Conservation (phyloP, 2,888 invertebrate genomes). For the Vannuccia rotundouncinata region DNA sequence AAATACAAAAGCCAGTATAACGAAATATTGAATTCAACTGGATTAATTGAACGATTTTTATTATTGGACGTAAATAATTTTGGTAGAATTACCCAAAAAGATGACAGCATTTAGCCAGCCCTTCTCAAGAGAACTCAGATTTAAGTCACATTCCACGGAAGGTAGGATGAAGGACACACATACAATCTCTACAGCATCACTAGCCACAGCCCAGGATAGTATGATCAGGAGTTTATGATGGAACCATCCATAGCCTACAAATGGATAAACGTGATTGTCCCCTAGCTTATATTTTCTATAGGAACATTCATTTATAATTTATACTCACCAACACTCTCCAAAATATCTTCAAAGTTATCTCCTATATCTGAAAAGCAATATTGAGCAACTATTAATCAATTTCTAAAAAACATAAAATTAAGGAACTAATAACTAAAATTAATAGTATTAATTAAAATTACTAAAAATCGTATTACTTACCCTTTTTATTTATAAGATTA, state of each 20-base stretch:
- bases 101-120: conserved; percentile 72
- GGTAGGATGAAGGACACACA: conserved; percentile 81
- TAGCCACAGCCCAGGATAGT: conserved; percentile 82
- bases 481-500: too few relatives aligned
- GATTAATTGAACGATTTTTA: too few relatives aligned
- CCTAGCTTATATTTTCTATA: too few relatives aligned
- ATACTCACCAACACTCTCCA: not conserved
- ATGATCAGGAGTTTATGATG: conserved; percentile 79
- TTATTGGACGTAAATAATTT: not conserved
- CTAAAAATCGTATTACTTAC: too few relatives aligned
- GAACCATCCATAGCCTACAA: conserved; percentile 71
- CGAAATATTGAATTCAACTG: too few relatives aligned
- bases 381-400: too few relatives aligned
- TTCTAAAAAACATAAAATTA: too few relatives aligned
- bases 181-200: conserved; percentile 90
- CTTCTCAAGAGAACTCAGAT: conserved; percentile 75
- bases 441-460: too few relatives aligned
- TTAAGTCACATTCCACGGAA: conserved; percentile 82
- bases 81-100: conserved; percentile 66
- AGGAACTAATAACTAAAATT: too few relatives aligned
- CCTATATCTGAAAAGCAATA: not conserved
- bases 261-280: not conserved
- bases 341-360: conserved; percentile 1
- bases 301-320: too few relatives aligned
- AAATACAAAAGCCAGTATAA: too few relatives aligned